A percentile compares a stretch with the other conserved stretches of the same genome.
These are phyloP conservation scores for Fukomys damarensis DNA, from an alignment of 2,113 vertebrate species.

Conservation along the genomic window DNA sequence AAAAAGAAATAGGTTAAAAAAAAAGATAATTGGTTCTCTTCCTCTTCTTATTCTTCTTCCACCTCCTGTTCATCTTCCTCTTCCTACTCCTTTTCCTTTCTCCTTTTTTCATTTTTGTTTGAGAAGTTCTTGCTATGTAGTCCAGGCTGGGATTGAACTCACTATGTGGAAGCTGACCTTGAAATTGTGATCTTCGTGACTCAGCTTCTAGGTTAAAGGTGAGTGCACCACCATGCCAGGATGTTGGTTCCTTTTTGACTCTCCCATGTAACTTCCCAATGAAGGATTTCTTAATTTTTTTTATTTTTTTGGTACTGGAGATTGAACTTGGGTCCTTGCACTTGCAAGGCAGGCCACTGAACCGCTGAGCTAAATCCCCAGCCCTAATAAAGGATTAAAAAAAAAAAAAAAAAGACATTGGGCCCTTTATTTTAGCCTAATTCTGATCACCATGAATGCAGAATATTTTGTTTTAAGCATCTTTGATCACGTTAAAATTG, in stretches of 20 bases:
- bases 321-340: too few relatives aligned
- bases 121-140: neutral
- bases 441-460: neutral
- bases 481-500: neutral
- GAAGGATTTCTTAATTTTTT: neutral
- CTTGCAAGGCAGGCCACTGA: too few relatives aligned
- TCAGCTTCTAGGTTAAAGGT: neutral
- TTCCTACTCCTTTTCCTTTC: neutral
- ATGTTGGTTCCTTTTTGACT: neutral
- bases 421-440: neutral
- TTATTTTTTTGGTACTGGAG: too few relatives aligned
- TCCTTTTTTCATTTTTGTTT: neutral
- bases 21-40: too few relatives aligned
- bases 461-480: neutral
- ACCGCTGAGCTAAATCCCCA: too few relatives aligned
- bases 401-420: neutral
- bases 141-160: neutral
- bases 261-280: neutral
- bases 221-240: neutral
- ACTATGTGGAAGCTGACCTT: neutral
- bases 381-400: too few relatives aligned
- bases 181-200: neutral
- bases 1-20: too few relatives aligned
- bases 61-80: too few relatives aligned
- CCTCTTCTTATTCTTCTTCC: neutral